Percentiles rank a stretch among this genome's conserved stretches.
These are phyloP conservation scores for Hypsopygia costalis DNA, from an alignment of 2,888 invertebrate genomes.

Conservation along the genomic window DNA sequence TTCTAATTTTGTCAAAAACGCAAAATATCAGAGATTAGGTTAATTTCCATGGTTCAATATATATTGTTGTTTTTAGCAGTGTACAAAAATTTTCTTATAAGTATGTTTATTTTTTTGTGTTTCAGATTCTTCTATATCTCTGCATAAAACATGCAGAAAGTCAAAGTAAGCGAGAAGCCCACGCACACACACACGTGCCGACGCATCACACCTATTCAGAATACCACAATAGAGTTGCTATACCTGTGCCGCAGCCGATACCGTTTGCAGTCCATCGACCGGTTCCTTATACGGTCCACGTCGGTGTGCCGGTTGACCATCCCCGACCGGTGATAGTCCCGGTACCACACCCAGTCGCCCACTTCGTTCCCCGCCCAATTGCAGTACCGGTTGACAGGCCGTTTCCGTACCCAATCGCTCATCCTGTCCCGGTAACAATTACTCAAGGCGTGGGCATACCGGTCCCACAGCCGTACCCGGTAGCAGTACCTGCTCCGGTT, in stretches of 20 bases:
- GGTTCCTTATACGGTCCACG: conserved; percentile 70
- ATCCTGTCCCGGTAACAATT: conserved; percentile 72
- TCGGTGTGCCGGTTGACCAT: conserved; percentile 71
- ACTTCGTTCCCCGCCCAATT: conserved; percentile 58
- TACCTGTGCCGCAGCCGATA: conserved; percentile 75
- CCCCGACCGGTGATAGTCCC: conserved; percentile 69
- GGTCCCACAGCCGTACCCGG: conserved; percentile 75
- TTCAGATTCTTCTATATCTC: conserved; percentile 41
- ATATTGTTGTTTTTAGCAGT: too few species aligned
- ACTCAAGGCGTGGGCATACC: conserved; percentile 76
- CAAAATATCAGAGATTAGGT: too few species aligned
- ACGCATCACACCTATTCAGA: conserved; percentile 63
- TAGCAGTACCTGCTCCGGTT: conserved; percentile 58
- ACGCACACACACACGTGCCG: conserved; percentile 32
- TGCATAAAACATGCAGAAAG: conserved; percentile 23
- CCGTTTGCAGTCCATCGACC: conserved; percentile 55
- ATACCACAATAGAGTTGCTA: conserved; percentile 67
- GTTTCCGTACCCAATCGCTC: conserved; percentile 75
- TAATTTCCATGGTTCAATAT: too few species aligned
- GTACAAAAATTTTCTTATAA: too few species aligned
- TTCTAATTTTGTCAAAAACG: too few species aligned
- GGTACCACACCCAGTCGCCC: conserved; percentile 68
- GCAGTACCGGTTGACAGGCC: conserved; percentile 76
- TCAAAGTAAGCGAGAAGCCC: conserved; percentile 29
- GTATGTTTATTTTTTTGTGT: too few species aligned